Evolutionary conservation across 2,888 invertebrate genomes (phyloP), one percentile per base, ranked within the genome.

Genomic region (Cylloceria caligata): DNA sequence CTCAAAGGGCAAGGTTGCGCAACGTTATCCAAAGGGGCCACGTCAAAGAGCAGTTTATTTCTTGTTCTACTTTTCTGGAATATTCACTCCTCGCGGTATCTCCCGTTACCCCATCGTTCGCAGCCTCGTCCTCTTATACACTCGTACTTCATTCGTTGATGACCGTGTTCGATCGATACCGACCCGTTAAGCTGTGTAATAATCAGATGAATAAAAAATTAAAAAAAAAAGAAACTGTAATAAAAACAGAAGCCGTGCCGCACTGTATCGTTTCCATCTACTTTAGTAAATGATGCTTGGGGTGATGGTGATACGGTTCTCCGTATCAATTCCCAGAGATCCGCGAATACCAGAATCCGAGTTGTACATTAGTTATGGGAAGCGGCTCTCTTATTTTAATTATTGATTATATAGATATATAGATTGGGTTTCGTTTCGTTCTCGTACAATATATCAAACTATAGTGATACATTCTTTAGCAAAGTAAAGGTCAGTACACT

Each of bases 91-190:
- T 36, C 34, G 13, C 47, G 49, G 62, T 52, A 64, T 52, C 52
- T 73, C 73, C 64, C 73, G 62, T 73, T 73, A 73, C 62, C 47
- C 19, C 62, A 49, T 47, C 21, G 16, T 45, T 45, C 45, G 21
- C 49, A 21, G 49, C 21, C 21, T 5, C 13, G 52, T 52, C 52
- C 24, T 24, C 52, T 11, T 24, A 24, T 52, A 52, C 52, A 24
- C 24, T 11, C 24, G 52, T 24, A 11, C 11, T 24, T 42, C 52
- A 11, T 24, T 52, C 52, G 24, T 52, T 52, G 52, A 52, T 24
- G 24, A 52, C 52, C 13, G 52, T 9, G 11, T 9, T 52, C 52
- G 52, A 52, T 52, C 52, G 52, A 52, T 52, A 52, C 52, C 24
- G 9, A 24, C 11, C 24, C 52, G 52, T 5, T 52, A 24, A 52